Evolutionary conservation across 2,797 vertebrate species (phyloP), one percentile per base, ranked within the genome.

Genomic region (Bufotes viridis): DNA sequence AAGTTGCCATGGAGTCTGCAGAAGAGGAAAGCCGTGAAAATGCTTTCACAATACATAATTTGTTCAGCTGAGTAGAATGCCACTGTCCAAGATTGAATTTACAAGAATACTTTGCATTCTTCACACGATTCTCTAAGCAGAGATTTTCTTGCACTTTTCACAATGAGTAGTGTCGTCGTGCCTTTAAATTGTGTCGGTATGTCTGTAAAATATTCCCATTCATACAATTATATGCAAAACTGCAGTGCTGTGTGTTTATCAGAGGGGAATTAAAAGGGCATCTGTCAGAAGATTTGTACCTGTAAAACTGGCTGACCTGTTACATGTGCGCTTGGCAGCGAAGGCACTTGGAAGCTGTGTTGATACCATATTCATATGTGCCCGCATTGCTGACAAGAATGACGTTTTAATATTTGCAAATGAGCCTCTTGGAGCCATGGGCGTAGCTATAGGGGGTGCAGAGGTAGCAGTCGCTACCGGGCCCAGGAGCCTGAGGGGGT

Each of bases 31-130:
- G 75, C 75, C 60, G 81, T 74, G 83, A 89, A 88, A 74, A 82
- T 81, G 83, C 75, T 88, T 88, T 88, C 84, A 84, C 60, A 82
- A 81, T 81, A 57, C 60, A 81, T 88, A 81, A 85, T 85, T 74
- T 85, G 81, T 80, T 80, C 49, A 74, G 26, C 61, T 86, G 51
- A 78, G 69, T 80, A 89, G 70, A 85, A 88, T 88, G 78, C 82
- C 78, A 84, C 75, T 78, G 61, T 84, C 72, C 69, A 79, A 84
- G 76, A 84, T 79, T 88, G 70, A 61, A 84, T 88, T 84, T 57
- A 78, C 87, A 69, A 34, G 29, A 42, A 29, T 65, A n/a, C 17
- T 75, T n/a, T 76, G 72, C 61, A 60, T 87, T 57, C 79, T 58
- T 87, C 58, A 76, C 69, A 87, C 22, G 26, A 67, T 83, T 87